Percentiles rank a stretch among this genome's conserved stretches.
phyloP scores from a whole-genome alignment of 2,888 invertebrate genomes.

The Dyspetes luteomarginatus region DNA sequence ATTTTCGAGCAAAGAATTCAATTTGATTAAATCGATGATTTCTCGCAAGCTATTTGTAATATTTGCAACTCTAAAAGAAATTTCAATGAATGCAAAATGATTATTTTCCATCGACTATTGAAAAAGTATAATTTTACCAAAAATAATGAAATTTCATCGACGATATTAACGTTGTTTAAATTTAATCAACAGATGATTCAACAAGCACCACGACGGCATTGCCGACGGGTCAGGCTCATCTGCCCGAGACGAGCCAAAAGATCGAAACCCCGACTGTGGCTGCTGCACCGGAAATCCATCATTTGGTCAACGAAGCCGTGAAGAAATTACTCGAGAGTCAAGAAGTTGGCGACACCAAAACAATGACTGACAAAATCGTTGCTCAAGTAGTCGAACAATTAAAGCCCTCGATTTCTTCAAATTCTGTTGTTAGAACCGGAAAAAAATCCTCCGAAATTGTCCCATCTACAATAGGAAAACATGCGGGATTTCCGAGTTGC shows the following conservation, averaged over 20 bases:
- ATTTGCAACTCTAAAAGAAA: too few relatives aligned
- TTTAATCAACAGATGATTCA: slow-evolving; percentile 73
- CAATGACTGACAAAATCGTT: slow-evolving; percentile 84
- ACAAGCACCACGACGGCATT: slow-evolving; percentile 64
- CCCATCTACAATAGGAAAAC: slow-evolving; percentile 64
- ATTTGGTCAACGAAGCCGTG: slow-evolving; percentile 86
- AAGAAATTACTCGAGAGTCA: slow-evolving; percentile 86
- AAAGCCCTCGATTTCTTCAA: slow-evolving; percentile 80
- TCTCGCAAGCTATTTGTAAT: too few relatives aligned
- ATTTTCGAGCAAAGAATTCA: not conserved
- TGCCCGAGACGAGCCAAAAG: slow-evolving; percentile 69
- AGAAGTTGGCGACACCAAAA: slow-evolving; percentile 82
- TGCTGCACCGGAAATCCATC: slow-evolving; percentile 83
- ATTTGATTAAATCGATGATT: not conserved
- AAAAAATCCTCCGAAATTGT: slow-evolving; percentile 21
- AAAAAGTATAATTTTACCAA: too few relatives aligned
- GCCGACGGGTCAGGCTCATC: slow-evolving; percentile 67
- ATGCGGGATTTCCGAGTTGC: slow-evolving; percentile 74
- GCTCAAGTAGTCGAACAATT: slow-evolving; percentile 84
- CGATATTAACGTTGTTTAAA: not conserved
- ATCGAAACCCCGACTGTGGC: slow-evolving; percentile 44
- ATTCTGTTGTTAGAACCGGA: slow-evolving; percentile 46
- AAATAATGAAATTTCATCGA: not conserved
- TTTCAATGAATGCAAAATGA: too few relatives aligned
- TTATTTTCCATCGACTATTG: too few relatives aligned